Conservation (phyloP, 1,140 invertebrate genomes). For the Akabosia matsudoensis region DNA sequence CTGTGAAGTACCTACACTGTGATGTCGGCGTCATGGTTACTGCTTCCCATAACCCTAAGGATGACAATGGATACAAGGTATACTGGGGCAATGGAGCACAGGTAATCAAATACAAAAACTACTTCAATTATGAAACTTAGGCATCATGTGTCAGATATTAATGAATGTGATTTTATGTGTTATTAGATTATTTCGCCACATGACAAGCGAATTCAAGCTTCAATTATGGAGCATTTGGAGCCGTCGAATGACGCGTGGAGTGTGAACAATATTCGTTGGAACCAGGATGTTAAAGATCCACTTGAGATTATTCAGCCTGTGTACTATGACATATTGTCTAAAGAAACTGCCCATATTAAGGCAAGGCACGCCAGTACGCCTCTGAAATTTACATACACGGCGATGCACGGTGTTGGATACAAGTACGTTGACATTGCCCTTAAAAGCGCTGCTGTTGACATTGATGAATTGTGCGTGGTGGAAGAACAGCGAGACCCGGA, state of each 20-base stretch:
- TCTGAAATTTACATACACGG: conserved; percentile 81
- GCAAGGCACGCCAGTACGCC: conserved; percentile 59
- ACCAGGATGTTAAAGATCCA: conserved; percentile 36
- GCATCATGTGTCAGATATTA: background rate
- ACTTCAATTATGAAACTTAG: background rate
- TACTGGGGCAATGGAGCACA: conserved; percentile 94
- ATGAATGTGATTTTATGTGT: conserved; percentile 25
- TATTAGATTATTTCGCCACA: conserved; percentile 83
- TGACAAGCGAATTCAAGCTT: conserved; percentile 80
- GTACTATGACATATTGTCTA: conserved; percentile 47
- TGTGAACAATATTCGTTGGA: conserved; percentile 36
- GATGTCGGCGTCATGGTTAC: conserved; percentile 61
- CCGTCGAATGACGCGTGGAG: conserved; percentile 69
- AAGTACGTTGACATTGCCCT: conserved; percentile 74
- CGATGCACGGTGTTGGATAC: conserved; percentile 97
- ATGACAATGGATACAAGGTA: conserved; percentile 99
- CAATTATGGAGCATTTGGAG: conserved; percentile 73
- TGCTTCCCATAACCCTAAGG: conserved; percentile 97
- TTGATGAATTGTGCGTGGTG: conserved; percentile 67
- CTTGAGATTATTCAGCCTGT: conserved; percentile 36
- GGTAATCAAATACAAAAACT: conserved; percentile 50
- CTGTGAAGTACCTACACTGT: conserved; percentile 55
- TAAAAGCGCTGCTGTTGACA: conserved; percentile 59
- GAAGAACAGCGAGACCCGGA: conserved; percentile 81
- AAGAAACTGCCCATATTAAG: conserved; percentile 5